A percentile compares a stretch with the other conserved stretches of the same genome.
Evolutionary conservation across 2,113 vertebrate genomes (phyloP).

Genomic region (Herpetotheres cachinnans): DNA sequence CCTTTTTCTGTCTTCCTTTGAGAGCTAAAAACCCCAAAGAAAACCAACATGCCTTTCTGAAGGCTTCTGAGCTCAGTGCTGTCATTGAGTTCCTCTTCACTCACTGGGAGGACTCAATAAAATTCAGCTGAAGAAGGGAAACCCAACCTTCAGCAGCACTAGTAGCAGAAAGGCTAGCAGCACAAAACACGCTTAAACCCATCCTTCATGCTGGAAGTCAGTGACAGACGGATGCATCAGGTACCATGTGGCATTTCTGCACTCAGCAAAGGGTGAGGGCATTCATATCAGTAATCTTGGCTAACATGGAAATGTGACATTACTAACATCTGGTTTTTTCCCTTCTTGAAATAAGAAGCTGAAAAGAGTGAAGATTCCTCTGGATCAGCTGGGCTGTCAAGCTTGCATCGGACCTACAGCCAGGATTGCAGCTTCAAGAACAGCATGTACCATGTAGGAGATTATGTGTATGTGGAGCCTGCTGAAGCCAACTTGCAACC

Average conservation of each 20-base stretch:
- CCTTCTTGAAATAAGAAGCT: constrained; percentile 80
- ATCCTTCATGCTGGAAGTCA: not conserved
- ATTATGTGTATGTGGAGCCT: constrained; percentile 97
- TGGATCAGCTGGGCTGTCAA: constrained; percentile 83
- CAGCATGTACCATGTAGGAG: constrained; percentile 96
- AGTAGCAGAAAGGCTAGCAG: not conserved
- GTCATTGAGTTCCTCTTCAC: not conserved
- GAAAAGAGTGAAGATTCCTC: constrained; percentile 93
- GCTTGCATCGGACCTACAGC: constrained; percentile 91
- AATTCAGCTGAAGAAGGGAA: not conserved
- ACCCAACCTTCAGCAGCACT: not conserved
- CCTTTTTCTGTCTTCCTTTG: not conserved
- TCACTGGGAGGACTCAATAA: not conserved
- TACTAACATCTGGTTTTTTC: not conserved
- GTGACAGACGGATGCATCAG: not conserved
- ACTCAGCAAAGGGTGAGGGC: not conserved
- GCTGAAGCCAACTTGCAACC: constrained; percentile 91
- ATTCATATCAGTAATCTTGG: not conserved
- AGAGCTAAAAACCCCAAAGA: not conserved
- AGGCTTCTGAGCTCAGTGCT: not conserved
- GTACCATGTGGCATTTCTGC: not conserved
- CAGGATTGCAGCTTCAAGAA: constrained; percentile 99
- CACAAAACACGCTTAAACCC: not conserved
- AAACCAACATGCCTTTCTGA: not conserved
- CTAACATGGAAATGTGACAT: not conserved